Evolutionary conservation across 64 coral and sea anemone genomes (phyloP), one percentile per base, ranked within the genome.

Genomic region (Montipora sp.): DNA sequence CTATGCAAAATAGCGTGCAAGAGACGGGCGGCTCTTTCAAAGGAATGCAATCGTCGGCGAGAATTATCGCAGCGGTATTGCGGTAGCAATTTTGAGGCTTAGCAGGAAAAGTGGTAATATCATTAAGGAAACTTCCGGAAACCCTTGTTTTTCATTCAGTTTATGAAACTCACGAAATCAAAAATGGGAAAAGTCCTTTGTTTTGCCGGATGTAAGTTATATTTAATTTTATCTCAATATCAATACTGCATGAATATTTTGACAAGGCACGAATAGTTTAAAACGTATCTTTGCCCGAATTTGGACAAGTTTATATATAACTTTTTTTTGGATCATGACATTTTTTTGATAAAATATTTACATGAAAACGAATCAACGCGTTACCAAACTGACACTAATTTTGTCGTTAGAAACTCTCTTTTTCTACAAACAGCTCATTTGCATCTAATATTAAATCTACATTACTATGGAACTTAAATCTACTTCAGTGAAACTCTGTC

Each of bases 331-430:
- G n/a, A 12, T 63, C 46, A 51, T 23, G 45, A n/a, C 43, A 72
- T 85, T 16, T 85, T 46, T 85, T 8, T 72, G 7, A 78, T 50
- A 21, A 71, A 85, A 67, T 85, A 85, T 85, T 72, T 85, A 85
- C 61, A 70, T 48, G n/a, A 63, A 78, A 84, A 84, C 27, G 10
- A 70, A 85, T 85, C 63, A 85, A 8, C n/a, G 19, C 3, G 51
- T 50, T 85, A 50, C 75, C 14, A 3, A 14, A 12, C 14, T 63
- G 0, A 57, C 53, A 57, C 6, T 57, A 11, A 57, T 8, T 8
- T 8, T 57, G 11, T 57, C 53, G 6, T 8, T 11, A 57, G 6
- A 57, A 57, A 48, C 46, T 67, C 15, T 84, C 8, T 47, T 27
- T 48, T 67, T 4, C 11, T 5, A 8, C 6, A 57, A 57, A 57